These are phyloP conservation scores for Drosophila paracracens DNA, from an alignment of 2,888 invertebrate species.

Conservation along the genomic window DNA sequence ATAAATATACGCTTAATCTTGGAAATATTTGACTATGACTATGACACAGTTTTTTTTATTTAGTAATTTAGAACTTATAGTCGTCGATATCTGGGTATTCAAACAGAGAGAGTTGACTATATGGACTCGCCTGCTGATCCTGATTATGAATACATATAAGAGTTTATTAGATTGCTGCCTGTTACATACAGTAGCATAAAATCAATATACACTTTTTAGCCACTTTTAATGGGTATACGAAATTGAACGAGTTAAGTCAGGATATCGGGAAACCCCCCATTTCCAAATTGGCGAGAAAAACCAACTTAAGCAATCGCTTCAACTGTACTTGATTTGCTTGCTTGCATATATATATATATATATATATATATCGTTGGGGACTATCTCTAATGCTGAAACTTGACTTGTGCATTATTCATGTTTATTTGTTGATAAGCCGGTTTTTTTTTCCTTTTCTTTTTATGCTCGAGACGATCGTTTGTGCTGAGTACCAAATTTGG, in stretches of 20 bases:
- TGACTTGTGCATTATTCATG: not conserved
- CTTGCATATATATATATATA: not conserved
- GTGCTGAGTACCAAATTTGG: constrained; percentile 62
- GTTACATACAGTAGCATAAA: not conserved
- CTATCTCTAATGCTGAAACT: constrained; percentile 23
- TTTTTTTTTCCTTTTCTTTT: constrained; percentile 33
- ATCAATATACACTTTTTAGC: not conserved
- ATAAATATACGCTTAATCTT: not conserved
- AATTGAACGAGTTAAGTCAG: not conserved
- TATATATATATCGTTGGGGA: not conserved
- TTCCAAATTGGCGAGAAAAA: not conserved
- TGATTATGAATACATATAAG: not conserved
- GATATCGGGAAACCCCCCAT: constrained; percentile 12
- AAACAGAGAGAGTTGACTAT: no score
- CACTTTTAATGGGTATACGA: not conserved
- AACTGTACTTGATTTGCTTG: constrained; percentile 8
- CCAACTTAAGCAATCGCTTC: not conserved
- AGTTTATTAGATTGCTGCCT: not conserved
- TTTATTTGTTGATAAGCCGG: constrained; percentile 60
- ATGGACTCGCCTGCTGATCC: not conserved
- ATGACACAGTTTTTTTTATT: not conserved
- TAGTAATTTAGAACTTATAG: not conserved
- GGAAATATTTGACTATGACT: not conserved
- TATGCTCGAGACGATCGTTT: constrained; percentile 29
- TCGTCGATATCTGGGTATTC: not conserved